Base-by-base conservation (phyloP, 1,140 invertebrate genomes). In the Apolygus lucorum region DNA sequence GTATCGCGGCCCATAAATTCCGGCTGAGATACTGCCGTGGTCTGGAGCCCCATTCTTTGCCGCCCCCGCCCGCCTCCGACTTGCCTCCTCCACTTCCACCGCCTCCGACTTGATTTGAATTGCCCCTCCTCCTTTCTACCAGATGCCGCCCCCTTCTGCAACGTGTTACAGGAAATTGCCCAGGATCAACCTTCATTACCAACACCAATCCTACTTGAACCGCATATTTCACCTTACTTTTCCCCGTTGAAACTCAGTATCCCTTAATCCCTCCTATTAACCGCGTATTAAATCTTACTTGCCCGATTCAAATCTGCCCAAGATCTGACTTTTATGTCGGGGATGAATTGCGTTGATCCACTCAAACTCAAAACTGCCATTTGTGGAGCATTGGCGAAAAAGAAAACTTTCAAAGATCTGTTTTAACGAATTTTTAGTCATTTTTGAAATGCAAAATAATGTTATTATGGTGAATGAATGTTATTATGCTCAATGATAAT, bases 1-100 rank as follows among this genome's bases (percentile, higher is more conserved):
- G 85, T 86, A 86, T 86, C 85, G 85, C 85, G 81, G 83, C 84
- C 85, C 85, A 84, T 87, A 87, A 87, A 87, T 87, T 84, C 83
- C 78, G 80, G 76, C 84, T 86, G 85, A 87, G 85, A 86, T 87
- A 87, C 86, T 83, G 83, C 83, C 84, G 83, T 80, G 84, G 84
- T 85, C 84, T 84, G 84, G 82, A 24, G 13, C 29, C 64, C 28
- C 64, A 28, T 34, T 34, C 64, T 34, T 66, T 34, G 1, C 64
- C 54, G 2, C 64, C 64, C 17, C 62, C 62, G 21, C 62, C 54
- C 8, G 4, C 17, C 22, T 26, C 64, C n/a, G 28, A 13, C 2
- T 26, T 26, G n/a, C 54, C 54, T 17, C 11, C 54, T 11, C 11
- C 54, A 59, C 54, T 59, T 17, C 54, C 54, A 27, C 29, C 27